Conservation (phyloP, 35 echinoderm and acorn worm species). For the Ophiothrix spiculata region DNA sequence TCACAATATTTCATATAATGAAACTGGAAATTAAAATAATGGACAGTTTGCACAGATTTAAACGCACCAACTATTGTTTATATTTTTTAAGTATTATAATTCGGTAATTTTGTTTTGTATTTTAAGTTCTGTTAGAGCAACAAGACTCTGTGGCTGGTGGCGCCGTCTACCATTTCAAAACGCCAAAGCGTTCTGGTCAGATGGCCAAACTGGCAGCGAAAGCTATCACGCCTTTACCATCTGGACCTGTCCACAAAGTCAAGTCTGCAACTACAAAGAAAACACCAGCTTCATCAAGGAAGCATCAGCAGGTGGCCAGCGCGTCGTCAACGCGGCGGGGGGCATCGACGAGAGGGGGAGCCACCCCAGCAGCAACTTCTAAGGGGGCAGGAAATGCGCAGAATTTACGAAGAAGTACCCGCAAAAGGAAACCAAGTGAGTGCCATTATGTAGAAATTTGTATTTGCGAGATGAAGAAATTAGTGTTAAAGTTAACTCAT, state of each 20-base stretch:
- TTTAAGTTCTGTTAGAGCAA: slow-evolving; percentile 59
- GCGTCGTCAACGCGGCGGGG: neutral
- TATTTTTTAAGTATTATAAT: neutral
- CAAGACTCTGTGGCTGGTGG: slow-evolving; percentile 43
- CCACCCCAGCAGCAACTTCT: neutral
- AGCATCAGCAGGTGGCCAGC: neutral
- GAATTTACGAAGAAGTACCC: neutral
- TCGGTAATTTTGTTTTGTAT: neutral
- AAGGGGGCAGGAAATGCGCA: neutral
- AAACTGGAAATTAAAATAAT: too few relatives aligned
- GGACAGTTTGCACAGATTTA: neutral
- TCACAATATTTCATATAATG: neutral
- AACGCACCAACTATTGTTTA: neutral
- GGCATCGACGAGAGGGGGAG: neutral
- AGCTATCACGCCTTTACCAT: slow-evolving; percentile 45
- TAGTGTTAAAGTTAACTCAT: too few relatives aligned
- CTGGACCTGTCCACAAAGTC: neutral
- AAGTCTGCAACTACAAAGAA: too few relatives aligned
- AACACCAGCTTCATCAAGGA: neutral
- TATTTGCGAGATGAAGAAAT: too few relatives aligned
- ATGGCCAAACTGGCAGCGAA: slow-evolving; percentile 75
- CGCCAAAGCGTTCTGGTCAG: slow-evolving; percentile 62
- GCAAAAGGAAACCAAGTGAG: neutral
- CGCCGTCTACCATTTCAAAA: slow-evolving; percentile 79
- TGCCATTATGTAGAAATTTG: too few relatives aligned